Percentiles rank a stretch among this genome's conserved stretches.
phyloP scores from a whole-genome alignment of 2,797 vertebrate genomes.

The Buceros bicornis region DNA sequence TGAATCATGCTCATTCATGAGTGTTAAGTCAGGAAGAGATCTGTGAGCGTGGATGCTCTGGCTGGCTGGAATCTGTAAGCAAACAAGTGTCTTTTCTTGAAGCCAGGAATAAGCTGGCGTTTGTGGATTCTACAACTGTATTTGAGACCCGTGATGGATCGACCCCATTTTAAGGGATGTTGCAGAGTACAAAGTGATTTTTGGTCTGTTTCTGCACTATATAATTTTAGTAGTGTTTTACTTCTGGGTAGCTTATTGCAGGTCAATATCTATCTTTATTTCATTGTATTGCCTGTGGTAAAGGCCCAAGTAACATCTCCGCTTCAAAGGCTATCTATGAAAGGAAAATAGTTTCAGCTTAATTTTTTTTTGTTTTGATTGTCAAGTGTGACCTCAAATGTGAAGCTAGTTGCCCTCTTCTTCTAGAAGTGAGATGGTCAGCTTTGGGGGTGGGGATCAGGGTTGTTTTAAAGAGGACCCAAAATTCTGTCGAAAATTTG shows the following conservation, averaged over 20 bases:
- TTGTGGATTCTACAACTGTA: neutral
- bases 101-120: neutral
- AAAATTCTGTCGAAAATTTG: neutral
- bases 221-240: neutral
- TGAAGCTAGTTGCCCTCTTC: neutral
- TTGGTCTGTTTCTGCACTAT: neutral
- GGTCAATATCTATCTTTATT: neutral
- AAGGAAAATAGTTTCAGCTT: neutral
- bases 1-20: conserved; percentile 31
- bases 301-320: neutral
- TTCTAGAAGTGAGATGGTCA: neutral
- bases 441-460: neutral
- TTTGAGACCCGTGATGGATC: neutral
- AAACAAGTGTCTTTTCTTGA: neutral
- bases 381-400: neutral
- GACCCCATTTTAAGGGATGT: neutral
- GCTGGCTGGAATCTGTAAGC: neutral
- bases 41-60: neutral
- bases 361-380: neutral
- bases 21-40: neutral
- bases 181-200: neutral
- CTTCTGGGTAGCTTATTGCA: neutral
- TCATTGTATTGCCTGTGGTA: neutral
- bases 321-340: neutral
- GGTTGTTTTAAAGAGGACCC: neutral